Base-by-base conservation (phyloP, 2,888 invertebrate genomes). In the Drosophila neutralis region DNA sequence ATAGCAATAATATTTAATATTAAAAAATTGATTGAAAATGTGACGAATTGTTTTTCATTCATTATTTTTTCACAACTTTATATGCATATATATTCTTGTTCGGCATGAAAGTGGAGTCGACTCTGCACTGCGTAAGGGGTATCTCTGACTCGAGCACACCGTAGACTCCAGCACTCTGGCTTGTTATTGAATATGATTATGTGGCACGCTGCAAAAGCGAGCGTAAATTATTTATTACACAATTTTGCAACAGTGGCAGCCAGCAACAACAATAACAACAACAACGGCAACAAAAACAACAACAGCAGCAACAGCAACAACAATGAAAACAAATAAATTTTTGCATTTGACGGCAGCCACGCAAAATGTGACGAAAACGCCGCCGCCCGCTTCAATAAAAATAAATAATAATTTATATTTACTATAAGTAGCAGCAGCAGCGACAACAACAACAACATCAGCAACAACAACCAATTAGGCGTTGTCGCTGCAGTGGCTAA, bases 201-300 rank as follows among this genome's bases (percentile, higher is more conserved):
- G 87, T 86, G 88, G 90, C 86, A 86, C 85, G 85, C 89, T 85
- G 89, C 89, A 87, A 88, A 90, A 83, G 87, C 82, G 80, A 88
- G 87, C 90, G 77, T 86, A 88, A 86, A 90, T 90, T 90, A 90
- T 89, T 90, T 89, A 89, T 90, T 89, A 83, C 84, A 90, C 90
- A 91, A 87, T 78, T 89, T 76, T 29, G 74, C 69, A 69, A 52
- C 74, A 68, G 40, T 73, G 66, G 38, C 61, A 69, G 54, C 60
- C 61, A 58, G 35, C 54, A 58, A 15, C 58, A 45, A 33, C 59
- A 70, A 18, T 45, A 51, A 27, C 69, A 40, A 13, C 51, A 69
- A 15, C 21, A 57, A 24, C 45, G 42, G 21, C 51, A 69, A 11
- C 57, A 51, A 45, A 0, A 48, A 27, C 54, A 24, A 11, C 56